Conservation (phyloP, 2,888 invertebrate species). For the Macrophya annulata region DNA sequence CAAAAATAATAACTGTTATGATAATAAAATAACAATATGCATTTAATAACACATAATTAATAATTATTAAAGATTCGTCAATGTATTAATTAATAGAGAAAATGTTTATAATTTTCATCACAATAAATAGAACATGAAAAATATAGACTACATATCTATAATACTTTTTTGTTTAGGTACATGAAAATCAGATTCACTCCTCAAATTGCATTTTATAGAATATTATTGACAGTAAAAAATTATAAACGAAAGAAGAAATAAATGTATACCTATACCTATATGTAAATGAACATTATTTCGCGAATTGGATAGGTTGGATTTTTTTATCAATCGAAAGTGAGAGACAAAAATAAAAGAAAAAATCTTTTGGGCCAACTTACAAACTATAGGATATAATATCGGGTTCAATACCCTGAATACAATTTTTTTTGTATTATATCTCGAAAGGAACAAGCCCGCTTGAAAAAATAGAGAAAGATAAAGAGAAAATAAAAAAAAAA, state of each 20-base stretch:
- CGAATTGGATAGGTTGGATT: neutral
- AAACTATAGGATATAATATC: neutral
- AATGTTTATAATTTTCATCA: neutral
- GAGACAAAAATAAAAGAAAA: neutral
- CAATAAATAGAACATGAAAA: neutral
- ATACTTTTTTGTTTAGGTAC: neutral
- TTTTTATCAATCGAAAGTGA: neutral
- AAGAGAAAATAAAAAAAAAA: neutral
- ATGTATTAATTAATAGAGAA: neutral
- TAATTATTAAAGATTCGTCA: neutral
- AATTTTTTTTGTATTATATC: neutral
- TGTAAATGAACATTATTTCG: no score
- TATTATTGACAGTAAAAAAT: neutral
- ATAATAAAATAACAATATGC: neutral
- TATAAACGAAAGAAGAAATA: neutral
- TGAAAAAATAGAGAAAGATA: neutral
- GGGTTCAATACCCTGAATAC: neutral
- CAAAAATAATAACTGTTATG: slow-evolving; percentile 11
- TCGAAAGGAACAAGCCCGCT: neutral
- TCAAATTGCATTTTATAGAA: neutral
- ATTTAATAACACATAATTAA: neutral
- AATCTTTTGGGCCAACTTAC: neutral
- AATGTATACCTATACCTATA: no score
- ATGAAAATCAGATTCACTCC: neutral
- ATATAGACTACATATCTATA: neutral